Conservation (phyloP, 2,888 invertebrate genomes). For the Dryomyza anilis region DNA sequence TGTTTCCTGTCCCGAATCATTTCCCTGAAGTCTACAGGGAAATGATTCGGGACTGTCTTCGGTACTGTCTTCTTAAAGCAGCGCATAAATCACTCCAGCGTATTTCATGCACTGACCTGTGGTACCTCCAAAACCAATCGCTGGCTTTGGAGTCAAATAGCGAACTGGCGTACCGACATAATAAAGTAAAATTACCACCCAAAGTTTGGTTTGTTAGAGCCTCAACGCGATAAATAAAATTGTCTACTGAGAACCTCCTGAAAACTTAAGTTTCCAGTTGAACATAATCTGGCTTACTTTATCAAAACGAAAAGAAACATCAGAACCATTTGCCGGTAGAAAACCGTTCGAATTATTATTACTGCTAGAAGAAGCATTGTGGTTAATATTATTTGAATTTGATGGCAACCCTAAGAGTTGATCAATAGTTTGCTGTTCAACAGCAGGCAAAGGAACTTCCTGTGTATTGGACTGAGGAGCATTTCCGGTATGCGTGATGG, state of each 20-base stretch:
- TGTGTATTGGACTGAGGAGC: not conserved
- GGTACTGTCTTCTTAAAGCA: not conserved
- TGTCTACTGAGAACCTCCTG: not conserved
- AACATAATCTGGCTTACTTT: constrained; percentile 22
- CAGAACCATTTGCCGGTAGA: not conserved
- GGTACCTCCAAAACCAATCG: constrained; percentile 24
- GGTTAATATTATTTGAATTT: too few relatives aligned
- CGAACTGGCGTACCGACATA: not conserved
- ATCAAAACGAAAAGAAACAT: constrained; percentile 4
- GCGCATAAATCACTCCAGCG: constrained; percentile 14
- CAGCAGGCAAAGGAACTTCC: not conserved
- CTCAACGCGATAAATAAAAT: not conserved
- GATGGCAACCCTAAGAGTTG: not conserved
- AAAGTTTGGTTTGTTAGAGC: not conserved
- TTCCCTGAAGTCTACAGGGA: not conserved
- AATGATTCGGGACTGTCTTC: not conserved
- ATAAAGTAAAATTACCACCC: not conserved
- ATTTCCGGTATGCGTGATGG: not conserved
- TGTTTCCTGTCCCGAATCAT: not conserved
- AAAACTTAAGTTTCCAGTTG: constrained; percentile 22
- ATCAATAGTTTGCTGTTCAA: constrained; percentile 8
- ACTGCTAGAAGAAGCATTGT: too few relatives aligned
- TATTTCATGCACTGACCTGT: not conserved
- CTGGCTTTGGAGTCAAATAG: not conserved
- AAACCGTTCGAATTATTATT: too few relatives aligned